These are phyloP conservation scores for Fragum whitleyi DNA, from an alignment of 2,888 invertebrate genomes.

Conservation along the genomic window DNA sequence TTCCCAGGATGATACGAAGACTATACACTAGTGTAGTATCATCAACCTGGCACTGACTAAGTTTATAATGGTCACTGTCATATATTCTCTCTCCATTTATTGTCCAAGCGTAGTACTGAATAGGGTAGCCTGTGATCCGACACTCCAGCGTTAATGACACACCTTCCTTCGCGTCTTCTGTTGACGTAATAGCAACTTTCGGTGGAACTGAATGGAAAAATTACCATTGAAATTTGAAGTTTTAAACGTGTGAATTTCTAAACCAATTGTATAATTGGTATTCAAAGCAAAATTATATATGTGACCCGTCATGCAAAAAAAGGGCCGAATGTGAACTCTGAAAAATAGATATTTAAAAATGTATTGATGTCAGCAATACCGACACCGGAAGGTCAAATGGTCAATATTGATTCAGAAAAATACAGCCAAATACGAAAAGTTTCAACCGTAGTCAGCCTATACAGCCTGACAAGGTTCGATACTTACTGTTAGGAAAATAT, in stretches of 20 bases:
- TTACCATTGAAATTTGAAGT: not conserved
- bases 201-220: not conserved
- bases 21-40: not conserved
- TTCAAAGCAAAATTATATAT: not conserved
- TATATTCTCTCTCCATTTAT: not conserved
- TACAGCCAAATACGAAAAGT: no score
- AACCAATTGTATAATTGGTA: not conserved
- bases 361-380: no score
- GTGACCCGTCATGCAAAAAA: no score
- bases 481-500: no score
- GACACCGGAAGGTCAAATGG: no score
- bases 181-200: not conserved
- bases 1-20: not conserved
- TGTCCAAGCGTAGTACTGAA: not conserved
- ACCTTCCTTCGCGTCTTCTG: not conserved
- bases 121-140: slow-evolving; percentile 1
- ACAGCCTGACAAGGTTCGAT: no score
- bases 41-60: not conserved
- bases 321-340: no score
- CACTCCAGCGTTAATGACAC: not conserved
- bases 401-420: no score
- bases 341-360: no score
- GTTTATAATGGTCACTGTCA: not conserved
- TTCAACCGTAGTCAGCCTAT: no score
- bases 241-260: not conserved